A percentile compares a stretch with the other conserved stretches of the same genome.
Evolutionary conservation across 2,888 invertebrate species (phyloP).

Genomic region (Rhagium mordax): DNA sequence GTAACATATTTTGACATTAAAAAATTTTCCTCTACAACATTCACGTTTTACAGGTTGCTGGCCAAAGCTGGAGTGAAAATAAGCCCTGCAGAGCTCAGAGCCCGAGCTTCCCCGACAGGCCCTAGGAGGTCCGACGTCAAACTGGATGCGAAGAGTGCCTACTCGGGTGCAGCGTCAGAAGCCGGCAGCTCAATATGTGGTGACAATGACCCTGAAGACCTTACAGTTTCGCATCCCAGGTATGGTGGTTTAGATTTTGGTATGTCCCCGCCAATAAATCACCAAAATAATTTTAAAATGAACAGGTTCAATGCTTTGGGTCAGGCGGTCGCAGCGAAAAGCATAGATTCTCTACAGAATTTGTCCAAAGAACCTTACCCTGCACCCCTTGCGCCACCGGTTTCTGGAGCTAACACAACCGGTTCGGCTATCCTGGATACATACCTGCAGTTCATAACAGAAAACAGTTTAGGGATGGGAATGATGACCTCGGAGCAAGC

Average conservation of each 20-base stretch:
- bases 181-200: slow-evolving; percentile 83
- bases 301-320: slow-evolving; percentile 65
- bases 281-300: slow-evolving; percentile 66
- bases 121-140: slow-evolving; percentile 84
- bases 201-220: slow-evolving; percentile 88
- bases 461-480: slow-evolving; percentile 82
- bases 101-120: slow-evolving; percentile 89
- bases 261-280: slow-evolving; percentile 72
- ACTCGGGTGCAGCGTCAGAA: slow-evolving; percentile 79
- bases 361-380: slow-evolving; percentile 80
- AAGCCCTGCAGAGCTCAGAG: slow-evolving; percentile 86
- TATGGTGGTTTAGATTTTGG: slow-evolving; percentile 65
- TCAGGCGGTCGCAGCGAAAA: slow-evolving; percentile 79
- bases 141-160: slow-evolving; percentile 81
- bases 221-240: slow-evolving; percentile 79
- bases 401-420: slow-evolving; percentile 72
- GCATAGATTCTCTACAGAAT: slow-evolving; percentile 77
- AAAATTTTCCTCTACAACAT: background rate
- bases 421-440: slow-evolving; percentile 88
- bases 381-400: slow-evolving; percentile 72
- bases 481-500: slow-evolving; percentile 78
- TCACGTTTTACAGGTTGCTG: slow-evolving; percentile 76
- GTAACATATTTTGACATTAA: background rate
- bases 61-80: slow-evolving; percentile 93
- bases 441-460: slow-evolving; percentile 90